Evolutionary conservation across 1,140 invertebrate species (phyloP).

Genomic region (Nasonia longicornis): DNA sequence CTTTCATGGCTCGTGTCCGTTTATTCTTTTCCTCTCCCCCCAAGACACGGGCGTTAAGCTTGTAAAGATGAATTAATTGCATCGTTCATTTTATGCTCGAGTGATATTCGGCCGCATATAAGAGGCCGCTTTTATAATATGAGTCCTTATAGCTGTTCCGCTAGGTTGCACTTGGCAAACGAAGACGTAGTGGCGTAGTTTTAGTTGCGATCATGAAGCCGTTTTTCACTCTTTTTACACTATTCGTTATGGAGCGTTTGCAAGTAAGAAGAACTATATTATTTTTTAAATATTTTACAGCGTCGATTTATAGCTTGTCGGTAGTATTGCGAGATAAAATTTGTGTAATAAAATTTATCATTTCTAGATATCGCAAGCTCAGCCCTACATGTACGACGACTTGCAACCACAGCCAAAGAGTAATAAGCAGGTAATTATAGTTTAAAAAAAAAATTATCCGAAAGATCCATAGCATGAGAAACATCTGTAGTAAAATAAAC

Average conservation of each 20-base stretch:
- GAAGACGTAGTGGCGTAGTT: background rate
- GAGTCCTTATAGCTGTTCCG: conserved; percentile 21
- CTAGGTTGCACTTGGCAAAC: conserved; percentile 8
- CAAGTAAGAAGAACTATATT: conserved; percentile 4
- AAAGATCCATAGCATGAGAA: no score
- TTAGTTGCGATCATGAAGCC: background rate
- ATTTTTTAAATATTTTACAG: no score
- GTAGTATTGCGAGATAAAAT: no score
- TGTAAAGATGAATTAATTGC: conserved; percentile 16
- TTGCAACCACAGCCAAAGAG: background rate
- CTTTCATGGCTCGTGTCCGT: background rate
- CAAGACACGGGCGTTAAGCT: background rate
- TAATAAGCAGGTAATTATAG: background rate
- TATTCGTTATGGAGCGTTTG: background rate
- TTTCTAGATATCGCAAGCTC: background rate
- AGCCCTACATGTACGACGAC: background rate
- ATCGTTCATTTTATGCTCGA: conserved; percentile 22
- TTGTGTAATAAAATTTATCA: background rate
- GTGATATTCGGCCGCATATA: conserved; percentile 13
- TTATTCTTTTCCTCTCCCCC: background rate
- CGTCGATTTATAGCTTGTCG: no score
- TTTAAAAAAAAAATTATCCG: no score
- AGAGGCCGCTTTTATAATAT: conserved; percentile 20
- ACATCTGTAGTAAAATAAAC: no score
- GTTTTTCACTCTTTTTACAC: background rate